These are phyloP conservation scores for Onchidella celtica DNA, from an alignment of 2,888 invertebrate genomes.

Conservation along the genomic window DNA sequence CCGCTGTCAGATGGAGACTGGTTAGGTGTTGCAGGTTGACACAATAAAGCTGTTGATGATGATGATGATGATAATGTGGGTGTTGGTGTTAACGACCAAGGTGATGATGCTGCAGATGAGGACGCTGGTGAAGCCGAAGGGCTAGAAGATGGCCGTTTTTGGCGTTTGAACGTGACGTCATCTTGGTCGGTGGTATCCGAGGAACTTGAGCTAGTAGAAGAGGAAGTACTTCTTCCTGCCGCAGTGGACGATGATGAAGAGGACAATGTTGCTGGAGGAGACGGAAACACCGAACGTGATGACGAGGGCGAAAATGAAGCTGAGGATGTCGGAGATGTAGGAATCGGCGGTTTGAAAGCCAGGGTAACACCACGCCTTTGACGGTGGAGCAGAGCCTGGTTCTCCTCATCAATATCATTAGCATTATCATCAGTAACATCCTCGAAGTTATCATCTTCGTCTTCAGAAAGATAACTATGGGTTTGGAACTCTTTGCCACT, in stretches of 20 bases:
- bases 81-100: not conserved
- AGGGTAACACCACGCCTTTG: not conserved
- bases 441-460: not conserved
- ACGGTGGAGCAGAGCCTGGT: not conserved
- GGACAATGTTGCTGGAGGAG: not conserved
- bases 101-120: not conserved
- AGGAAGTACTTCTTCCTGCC: no score
- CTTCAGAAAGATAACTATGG: not conserved
- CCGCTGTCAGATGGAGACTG: not conserved
- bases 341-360: not conserved
- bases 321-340: not conserved
- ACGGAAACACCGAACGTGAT: not conserved
- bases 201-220: no score
- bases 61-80: not conserved
- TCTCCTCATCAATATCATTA: not conserved
- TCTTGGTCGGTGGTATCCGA: no score
- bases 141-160: not conserved
- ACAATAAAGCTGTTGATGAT: not conserved
- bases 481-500: no score
- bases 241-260: not conserved
- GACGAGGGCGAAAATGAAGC: not conserved
- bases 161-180: no score
- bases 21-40: not conserved
- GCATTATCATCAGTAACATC: not conserved
- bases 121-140: slow-evolving; percentile 7